Base-by-base conservation (phyloP, 2,113 vertebrate species). In the Pagrus major region DNA sequence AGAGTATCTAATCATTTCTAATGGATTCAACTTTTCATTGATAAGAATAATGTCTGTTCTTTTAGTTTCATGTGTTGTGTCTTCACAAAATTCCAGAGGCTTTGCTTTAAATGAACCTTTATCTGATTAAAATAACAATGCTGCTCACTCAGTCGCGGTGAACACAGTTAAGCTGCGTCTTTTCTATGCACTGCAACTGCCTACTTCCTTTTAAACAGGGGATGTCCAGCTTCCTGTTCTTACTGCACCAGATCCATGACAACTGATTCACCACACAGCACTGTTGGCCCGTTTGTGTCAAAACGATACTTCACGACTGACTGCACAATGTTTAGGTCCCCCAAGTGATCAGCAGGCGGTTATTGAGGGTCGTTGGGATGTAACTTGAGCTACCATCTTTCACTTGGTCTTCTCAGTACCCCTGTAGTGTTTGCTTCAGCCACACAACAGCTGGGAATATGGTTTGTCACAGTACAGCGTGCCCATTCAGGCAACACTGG, bases 401-500 rank as follows among this genome's bases (percentile, higher is more conserved):
- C 60, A 49, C 60, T n/a, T 16, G 55, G 56, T 78, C 44, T 55
- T 52, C 66, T 81, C 64, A 59, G 68, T 66, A 29, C 69, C 71
- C 76, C 79, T 15, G 55, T 51, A 58, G 74, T 86, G 61, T 92
- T 91, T 74, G 73, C 87, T 81, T 81, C 59, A 73, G 79, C 44
- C 78, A 59, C 83, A 76, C 83, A 84, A 89, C 94, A 94, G 95
- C 94, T 94, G 94, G 83, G 92, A 93, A 93, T 92, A 89, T 84
- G 80, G 71, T 70, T n/a, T 83, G 86, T 86, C 80, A 86, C 83
- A 90, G 76, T 70, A 87, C 86, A 91, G 91, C 87, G 59, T 85
- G 89, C 80, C 88, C 85, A 83, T 91, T 92, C 91, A 93, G 83
- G 80, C 76, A 84, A 55, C 46, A 16, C 83, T 73, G 79, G 75